Evolutionary conservation across 2,113 vertebrate genomes (phyloP).

Genomic region (Planiliza haematocheilus): DNA sequence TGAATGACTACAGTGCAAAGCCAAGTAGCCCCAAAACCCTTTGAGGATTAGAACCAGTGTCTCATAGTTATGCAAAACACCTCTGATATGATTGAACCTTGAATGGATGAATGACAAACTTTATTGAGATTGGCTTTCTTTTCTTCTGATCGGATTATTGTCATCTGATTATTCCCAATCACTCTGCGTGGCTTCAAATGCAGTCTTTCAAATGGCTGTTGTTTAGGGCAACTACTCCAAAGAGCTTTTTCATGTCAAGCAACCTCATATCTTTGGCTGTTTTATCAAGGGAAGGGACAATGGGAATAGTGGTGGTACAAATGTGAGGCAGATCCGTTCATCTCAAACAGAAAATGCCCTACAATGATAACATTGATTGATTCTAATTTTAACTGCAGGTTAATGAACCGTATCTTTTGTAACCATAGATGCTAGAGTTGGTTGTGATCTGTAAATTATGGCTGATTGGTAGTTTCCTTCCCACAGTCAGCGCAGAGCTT

Average conservation of each 20-base stretch:
- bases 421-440: not conserved
- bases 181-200: conserved; percentile 73
- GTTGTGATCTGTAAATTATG: conserved; percentile 6
- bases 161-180: conserved; percentile 81
- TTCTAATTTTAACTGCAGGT: too few species aligned
- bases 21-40: conserved; percentile 90
- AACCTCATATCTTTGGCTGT: conserved; percentile 34
- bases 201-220: conserved; percentile 63
- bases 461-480: conserved; percentile 26
- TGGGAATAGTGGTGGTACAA: conserved; percentile 21
- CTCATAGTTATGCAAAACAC: conserved; percentile 94
- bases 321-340: not conserved
- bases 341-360: conserved; percentile 1
- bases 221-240: conserved; percentile 52
- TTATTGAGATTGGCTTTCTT: conserved; percentile 80
- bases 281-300: conserved; percentile 30
- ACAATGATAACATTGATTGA: too few species aligned
- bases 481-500: conserved; percentile 7
- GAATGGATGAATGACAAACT: conserved; percentile 83
- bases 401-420: too few species aligned
- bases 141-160: conserved; percentile 78
- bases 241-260: conserved; percentile 50
- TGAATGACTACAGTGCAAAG: conserved; percentile 97
- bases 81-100: conserved; percentile 84
- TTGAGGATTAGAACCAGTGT: conserved; percentile 96